Conservation (phyloP, 2,797 vertebrate species). For the Melanotaenia parkinsoni region DNA sequence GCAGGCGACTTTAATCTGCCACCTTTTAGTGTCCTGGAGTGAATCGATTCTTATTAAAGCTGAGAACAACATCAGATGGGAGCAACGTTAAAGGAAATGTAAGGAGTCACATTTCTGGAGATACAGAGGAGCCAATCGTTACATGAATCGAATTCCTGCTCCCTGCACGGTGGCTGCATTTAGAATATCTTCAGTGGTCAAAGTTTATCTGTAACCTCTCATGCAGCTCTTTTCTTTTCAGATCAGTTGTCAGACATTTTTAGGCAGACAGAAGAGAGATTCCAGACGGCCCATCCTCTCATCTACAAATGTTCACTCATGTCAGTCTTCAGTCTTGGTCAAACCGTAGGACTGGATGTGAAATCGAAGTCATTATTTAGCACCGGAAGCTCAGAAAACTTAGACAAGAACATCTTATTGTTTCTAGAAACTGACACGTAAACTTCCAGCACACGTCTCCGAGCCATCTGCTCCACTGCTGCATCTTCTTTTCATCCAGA, state of each 20-base stretch:
- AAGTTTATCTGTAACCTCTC: neutral
- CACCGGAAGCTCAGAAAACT: slow-evolving; percentile 3
- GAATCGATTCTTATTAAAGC: slow-evolving; percentile 5
- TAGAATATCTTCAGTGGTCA: neutral
- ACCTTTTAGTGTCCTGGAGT: neutral
- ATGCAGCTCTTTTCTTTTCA: slow-evolving; percentile 9
- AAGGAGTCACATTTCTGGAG: slow-evolving; percentile 24
- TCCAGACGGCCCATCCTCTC: neutral
- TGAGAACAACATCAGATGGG: slow-evolving; percentile 3
- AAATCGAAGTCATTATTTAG: slow-evolving; percentile 24
- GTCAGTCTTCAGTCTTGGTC: slow-evolving; percentile 1
- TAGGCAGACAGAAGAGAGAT: neutral
- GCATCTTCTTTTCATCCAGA: slow-evolving; percentile 17
- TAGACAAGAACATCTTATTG: neutral
- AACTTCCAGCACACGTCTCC: neutral
- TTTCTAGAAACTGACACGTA: slow-evolving; percentile 12
- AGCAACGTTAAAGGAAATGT: slow-evolving; percentile 28
- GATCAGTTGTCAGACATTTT: slow-evolving; percentile 31
- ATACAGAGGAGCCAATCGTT: neutral
- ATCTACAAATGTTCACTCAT: neutral
- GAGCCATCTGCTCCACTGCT: slow-evolving; percentile 4
- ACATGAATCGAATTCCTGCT: slow-evolving; percentile 7
- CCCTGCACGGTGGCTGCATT: neutral
- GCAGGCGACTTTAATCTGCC: neutral
- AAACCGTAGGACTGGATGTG: neutral